A percentile compares a stretch with the other conserved stretches of the same genome.
phyloP scores from a whole-genome alignment of 2,797 vertebrate genomes.

The Menidia menidia region DNA sequence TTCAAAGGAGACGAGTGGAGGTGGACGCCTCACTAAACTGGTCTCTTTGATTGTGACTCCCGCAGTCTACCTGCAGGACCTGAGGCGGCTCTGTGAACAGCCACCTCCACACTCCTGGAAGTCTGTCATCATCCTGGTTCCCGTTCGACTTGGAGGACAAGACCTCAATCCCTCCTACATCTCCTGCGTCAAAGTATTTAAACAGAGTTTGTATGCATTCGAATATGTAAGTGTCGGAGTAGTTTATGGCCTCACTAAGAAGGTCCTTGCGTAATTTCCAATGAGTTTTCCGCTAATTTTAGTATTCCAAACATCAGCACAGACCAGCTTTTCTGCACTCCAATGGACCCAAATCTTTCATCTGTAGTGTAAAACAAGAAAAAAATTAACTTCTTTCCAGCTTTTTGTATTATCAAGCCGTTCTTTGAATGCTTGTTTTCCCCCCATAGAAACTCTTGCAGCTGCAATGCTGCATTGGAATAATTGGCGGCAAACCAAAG shows the following conservation, averaged over 20 bases:
- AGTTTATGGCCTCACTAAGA: no score
- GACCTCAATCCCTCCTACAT: constrained; percentile 88
- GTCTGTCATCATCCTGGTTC: constrained; percentile 89
- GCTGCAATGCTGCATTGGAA: constrained; percentile 88
- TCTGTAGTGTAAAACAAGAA: no score
- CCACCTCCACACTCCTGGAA: constrained; percentile 74
- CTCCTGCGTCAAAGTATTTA: constrained; percentile 86
- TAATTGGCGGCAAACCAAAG: constrained; percentile 92
- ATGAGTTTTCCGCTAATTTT: no score
- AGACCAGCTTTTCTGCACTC: no score
- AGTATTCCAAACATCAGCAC: no score
- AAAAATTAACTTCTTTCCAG: neutral
- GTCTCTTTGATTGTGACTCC: neutral
- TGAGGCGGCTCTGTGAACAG: constrained; percentile 78
- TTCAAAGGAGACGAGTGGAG: neutral
- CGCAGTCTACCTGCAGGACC: constrained; percentile 89
- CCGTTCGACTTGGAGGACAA: constrained; percentile 90
- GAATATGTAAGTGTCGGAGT: neutral
- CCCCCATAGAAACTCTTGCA: constrained; percentile 85
- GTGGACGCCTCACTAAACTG: neutral
- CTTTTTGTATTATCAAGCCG: neutral
- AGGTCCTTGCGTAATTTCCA: neutral
- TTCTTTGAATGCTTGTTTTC: neutral
- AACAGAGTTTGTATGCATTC: neutral
- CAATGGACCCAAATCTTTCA: no score